Evolutionary conservation across 2,888 invertebrate species (phyloP).

Genomic region (Tipula helvola): DNA sequence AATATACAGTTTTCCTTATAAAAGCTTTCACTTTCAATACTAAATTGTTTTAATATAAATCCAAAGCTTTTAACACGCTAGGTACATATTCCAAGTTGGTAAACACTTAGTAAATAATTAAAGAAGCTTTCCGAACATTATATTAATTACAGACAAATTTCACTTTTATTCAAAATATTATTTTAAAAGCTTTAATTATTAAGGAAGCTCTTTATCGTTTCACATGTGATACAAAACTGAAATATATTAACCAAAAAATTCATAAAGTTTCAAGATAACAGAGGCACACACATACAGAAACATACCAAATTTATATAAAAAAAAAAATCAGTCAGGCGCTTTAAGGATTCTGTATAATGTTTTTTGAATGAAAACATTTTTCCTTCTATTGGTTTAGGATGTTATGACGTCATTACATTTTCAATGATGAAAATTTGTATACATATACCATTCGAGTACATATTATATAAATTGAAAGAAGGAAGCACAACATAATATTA

Average conservation of each 20-base stretch:
- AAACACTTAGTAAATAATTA: background rate
- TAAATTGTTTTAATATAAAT: background rate
- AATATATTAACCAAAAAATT: background rate
- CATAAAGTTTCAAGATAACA: constrained; percentile 5
- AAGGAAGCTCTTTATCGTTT: background rate
- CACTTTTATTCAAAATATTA: background rate
- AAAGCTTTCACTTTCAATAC: background rate
- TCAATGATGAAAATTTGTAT: background rate
- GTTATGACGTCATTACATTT: constrained; percentile 11
- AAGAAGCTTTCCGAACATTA: background rate
- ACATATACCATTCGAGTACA: background rate
- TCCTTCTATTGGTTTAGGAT: constrained; percentile 8
- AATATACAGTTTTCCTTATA: background rate
- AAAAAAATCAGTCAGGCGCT: constrained; percentile 8
- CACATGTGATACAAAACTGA: constrained; percentile 11
- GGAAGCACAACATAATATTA: background rate
- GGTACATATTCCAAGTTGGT: background rate
- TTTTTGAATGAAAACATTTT: constrained; percentile 11
- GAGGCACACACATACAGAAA: background rate
- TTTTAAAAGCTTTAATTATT: background rate
- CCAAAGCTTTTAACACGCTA: background rate
- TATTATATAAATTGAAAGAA: background rate
- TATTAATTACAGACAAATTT: background rate
- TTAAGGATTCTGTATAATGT: constrained; percentile 9
- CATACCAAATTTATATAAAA: background rate